These are phyloP conservation scores for Yoshiicerus persimilis DNA, from an alignment of 1,140 invertebrate genomes.

Conservation along the genomic window DNA sequence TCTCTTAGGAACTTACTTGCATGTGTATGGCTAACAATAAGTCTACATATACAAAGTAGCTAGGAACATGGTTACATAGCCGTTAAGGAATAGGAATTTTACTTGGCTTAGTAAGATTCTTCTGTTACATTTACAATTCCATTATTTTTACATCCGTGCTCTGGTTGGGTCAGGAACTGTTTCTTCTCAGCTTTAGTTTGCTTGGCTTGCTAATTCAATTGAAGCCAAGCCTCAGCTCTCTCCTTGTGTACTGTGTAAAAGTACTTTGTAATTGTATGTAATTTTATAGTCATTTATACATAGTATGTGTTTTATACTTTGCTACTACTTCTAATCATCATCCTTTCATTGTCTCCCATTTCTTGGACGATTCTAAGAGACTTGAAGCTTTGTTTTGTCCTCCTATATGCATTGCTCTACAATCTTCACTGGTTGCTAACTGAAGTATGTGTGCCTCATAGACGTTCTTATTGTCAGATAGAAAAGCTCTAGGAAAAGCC, in stretches of 20 bases:
- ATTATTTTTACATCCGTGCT: conserved; percentile 23
- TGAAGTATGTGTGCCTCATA: background rate
- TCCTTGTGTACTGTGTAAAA: background rate
- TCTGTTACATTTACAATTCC: conserved; percentile 21
- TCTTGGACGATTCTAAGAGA: background rate
- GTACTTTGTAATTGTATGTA: background rate
- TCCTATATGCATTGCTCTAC: background rate
- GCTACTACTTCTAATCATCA: background rate
- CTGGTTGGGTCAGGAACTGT: conserved; percentile 25
- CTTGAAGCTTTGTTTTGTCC: conserved; percentile 4
- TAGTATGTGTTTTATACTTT: background rate
- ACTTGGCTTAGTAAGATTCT: background rate
- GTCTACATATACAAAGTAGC: background rate
- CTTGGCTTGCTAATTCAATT: conserved; percentile 17
- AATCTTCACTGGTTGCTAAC: background rate
- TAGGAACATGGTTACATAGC: background rate
- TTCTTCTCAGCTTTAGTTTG: background rate
- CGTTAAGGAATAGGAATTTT: background rate
- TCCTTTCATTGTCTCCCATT: conserved; percentile 1
- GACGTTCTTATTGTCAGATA: background rate
- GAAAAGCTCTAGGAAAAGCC: background rate
- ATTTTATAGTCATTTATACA: background rate
- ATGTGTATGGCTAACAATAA: background rate
- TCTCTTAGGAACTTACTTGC: background rate
- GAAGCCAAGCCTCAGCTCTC: conserved; percentile 17